These are phyloP conservation scores for Hippopotamyrus pictus DNA, from an alignment of 2,797 vertebrate genomes.

Conservation along the genomic window DNA sequence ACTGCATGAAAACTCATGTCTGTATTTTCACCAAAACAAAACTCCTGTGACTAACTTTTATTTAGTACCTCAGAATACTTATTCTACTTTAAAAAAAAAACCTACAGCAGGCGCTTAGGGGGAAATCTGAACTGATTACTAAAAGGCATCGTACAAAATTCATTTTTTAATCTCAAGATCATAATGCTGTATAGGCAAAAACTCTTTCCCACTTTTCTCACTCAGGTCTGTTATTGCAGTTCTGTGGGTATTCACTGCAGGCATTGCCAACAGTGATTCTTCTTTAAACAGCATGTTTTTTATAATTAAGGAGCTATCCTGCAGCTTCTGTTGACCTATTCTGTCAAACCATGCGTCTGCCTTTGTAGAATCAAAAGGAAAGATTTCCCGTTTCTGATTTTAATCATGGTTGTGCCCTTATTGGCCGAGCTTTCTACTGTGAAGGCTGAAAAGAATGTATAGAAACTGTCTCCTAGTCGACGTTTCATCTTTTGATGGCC, in stretches of 20 bases:
- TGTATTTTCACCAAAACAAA: background rate
- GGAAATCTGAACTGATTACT: background rate
- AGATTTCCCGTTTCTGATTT: conserved; percentile 40
- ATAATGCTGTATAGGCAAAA: conserved; percentile 33
- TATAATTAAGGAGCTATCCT: conserved; percentile 45
- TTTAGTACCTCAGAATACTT: background rate
- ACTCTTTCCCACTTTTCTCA: conserved; percentile 37
- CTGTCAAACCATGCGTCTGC: conserved; percentile 35
- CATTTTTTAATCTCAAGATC: conserved; percentile 28
- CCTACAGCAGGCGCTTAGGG: background rate
- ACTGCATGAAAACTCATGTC: background rate
- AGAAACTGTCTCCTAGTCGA: background rate
- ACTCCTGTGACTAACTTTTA: background rate
- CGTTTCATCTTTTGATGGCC: conserved; percentile 16
- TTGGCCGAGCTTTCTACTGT: conserved; percentile 28
- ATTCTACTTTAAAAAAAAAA: background rate
- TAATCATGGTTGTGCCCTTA: conserved; percentile 39
- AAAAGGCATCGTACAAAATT: conserved; percentile 31
- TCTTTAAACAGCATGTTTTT: conserved; percentile 37
- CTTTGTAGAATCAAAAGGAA: conserved; percentile 46
- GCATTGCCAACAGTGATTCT: conserved; percentile 27
- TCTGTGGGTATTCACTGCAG: conserved; percentile 28
- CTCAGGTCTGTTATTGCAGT: conserved; percentile 32
- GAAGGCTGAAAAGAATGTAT: conserved; percentile 26
- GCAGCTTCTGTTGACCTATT: conserved; percentile 43